phyloP scores from a whole-genome alignment of 2,113 vertebrate species.

The Seriola dumerili region DNA sequence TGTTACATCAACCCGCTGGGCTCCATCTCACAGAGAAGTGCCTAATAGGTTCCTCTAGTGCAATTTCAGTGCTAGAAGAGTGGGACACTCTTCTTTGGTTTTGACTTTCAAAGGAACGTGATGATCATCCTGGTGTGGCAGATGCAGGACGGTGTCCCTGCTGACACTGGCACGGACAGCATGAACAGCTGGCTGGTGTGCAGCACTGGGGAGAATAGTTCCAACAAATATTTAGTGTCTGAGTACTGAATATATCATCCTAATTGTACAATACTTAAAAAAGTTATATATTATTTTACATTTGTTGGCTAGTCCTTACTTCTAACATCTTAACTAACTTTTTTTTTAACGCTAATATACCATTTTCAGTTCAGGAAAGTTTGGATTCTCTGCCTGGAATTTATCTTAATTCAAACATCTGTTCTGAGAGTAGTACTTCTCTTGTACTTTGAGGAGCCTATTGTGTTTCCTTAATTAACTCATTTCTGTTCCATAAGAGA shows the following conservation, averaged over 20 bases:
- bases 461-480: conserved; percentile 47
- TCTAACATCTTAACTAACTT: not conserved
- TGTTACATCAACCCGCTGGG: conserved; percentile 42
- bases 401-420: not conserved
- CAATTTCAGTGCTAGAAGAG: conserved; percentile 1
- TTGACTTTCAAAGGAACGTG: conserved; percentile 37
- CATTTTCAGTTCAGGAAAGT: not conserved
- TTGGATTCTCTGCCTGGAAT: not conserved
- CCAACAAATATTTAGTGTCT: not conserved
- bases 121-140: conserved; percentile 16
- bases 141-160: not conserved
- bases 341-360: too few species aligned
- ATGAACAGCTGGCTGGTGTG: conserved; percentile 28
- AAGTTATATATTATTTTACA: not conserved
- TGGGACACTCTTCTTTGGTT: conserved; percentile 28
- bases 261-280: not conserved
- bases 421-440: conserved; percentile 2
- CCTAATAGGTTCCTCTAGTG: conserved; percentile 49
- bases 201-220: not conserved
- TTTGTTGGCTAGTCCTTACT: not conserved
- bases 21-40: conserved; percentile 31
- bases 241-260: not conserved
- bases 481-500: conserved; percentile 40
- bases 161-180: conserved; percentile 10
- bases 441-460: conserved; percentile 8